These are phyloP conservation scores for Amphiprion clarkii DNA, from an alignment of 2,797 vertebrate genomes.

Conservation along the genomic window DNA sequence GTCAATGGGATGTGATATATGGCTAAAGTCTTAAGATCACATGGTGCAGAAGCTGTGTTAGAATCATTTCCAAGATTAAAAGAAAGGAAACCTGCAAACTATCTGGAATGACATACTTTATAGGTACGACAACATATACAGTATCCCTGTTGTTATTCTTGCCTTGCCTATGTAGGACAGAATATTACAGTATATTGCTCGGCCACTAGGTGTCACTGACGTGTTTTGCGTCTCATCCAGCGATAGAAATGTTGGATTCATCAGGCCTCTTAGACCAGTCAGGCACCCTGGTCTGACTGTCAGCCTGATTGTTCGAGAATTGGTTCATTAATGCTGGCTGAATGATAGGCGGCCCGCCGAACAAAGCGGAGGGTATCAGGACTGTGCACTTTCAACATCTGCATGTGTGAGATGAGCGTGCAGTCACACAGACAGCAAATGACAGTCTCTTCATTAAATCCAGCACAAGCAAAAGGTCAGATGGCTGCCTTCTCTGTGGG, in stretches of 20 bases:
- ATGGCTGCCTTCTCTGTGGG: slow-evolving; percentile 68
- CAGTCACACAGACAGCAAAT: slow-evolving; percentile 56
- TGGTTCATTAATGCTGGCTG: slow-evolving; percentile 33
- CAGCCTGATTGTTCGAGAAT: slow-evolving; percentile 16
- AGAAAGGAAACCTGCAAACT: too few relatives aligned
- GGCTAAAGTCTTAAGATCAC: too few relatives aligned
- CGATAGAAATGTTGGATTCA: background rate
- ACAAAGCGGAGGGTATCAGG: slow-evolving; percentile 24
- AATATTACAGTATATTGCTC: background rate
- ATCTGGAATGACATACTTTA: too few relatives aligned
- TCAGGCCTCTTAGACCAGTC: slow-evolving; percentile 10
- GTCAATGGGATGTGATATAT: too few relatives aligned
- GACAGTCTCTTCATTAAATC: slow-evolving; percentile 76
- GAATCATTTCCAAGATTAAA: too few relatives aligned
- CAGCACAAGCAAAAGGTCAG: slow-evolving; percentile 75
- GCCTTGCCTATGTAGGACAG: too few relatives aligned
- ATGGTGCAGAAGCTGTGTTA: too few relatives aligned
- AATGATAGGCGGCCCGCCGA: slow-evolving; percentile 14
- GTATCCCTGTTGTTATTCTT: too few relatives aligned
- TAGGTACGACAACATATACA: too few relatives aligned
- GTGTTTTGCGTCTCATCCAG: slow-evolving; percentile 32
- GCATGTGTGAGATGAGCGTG: slow-evolving; percentile 47
- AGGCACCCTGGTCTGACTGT: slow-evolving; percentile 29
- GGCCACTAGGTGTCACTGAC: slow-evolving; percentile 72
- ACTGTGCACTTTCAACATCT: slow-evolving; percentile 39